Percentiles rank a stretch among this genome's conserved stretches.
These are phyloP conservation scores for Operophtera brumata DNA, from an alignment of 2,888 invertebrate species.

Conservation along the genomic window DNA sequence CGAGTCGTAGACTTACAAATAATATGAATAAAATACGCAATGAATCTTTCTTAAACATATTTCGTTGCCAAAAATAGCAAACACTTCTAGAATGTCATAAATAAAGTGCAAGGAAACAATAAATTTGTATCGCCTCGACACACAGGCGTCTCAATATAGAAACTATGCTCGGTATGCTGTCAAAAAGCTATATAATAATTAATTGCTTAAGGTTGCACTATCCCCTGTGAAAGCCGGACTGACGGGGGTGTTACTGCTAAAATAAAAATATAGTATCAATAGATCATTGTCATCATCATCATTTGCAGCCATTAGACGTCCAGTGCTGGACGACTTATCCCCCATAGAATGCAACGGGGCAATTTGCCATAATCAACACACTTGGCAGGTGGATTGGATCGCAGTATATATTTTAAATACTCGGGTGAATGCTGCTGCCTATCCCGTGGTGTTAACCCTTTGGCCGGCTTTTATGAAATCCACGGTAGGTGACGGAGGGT, in stretches of 20 bases:
- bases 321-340: too few relatives aligned
- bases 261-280: not conserved
- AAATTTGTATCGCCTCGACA: constrained; percentile 27
- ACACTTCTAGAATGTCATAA: constrained; percentile 20
- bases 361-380: too few relatives aligned
- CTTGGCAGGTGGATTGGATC: too few relatives aligned
- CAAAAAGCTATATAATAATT: constrained; percentile 70
- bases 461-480: too few relatives aligned
- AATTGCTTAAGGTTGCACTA: constrained; percentile 53
- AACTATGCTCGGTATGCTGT: constrained; percentile 58
- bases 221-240: constrained; percentile 49
- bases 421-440: too few relatives aligned
- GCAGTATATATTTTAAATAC: too few relatives aligned
- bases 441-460: too few relatives aligned
- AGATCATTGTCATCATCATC: too few relatives aligned
- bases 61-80: constrained; percentile 15
- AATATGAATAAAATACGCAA: constrained; percentile 2
- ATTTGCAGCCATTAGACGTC: too few relatives aligned
- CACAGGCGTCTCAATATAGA: constrained; percentile 54
- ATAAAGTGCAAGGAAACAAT: constrained; percentile 33
- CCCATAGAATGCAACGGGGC: too few relatives aligned
- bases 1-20: constrained; percentile 2
- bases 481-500: too few relatives aligned
- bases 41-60: constrained; percentile 11
- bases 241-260: constrained; percentile 22